These are phyloP conservation scores for Sepiola atlantica DNA, from an alignment of 2,888 invertebrate species.

Conservation along the genomic window DNA sequence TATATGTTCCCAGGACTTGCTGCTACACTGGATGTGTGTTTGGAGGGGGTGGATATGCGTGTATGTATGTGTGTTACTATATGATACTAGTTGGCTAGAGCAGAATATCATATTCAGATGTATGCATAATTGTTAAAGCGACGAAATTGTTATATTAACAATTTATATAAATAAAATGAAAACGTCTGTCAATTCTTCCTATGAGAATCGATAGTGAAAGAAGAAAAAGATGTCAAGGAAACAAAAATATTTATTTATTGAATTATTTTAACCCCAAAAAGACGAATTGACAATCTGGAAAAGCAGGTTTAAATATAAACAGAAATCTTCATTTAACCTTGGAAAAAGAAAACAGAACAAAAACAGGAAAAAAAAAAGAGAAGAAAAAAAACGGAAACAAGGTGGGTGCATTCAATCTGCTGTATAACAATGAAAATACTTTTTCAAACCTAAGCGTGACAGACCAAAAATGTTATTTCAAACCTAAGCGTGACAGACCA, in stretches of 20 bases:
- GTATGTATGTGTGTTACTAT: no score
- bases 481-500: no score
- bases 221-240: background rate
- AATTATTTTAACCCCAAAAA: background rate
- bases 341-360: background rate
- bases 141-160: background rate
- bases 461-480: no score
- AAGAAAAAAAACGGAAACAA: background rate
- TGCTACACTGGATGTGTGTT: no score
- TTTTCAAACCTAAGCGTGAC: no score
- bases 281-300: background rate
- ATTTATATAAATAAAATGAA: background rate
- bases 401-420: no score
- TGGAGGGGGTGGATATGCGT: no score
- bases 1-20: no score
- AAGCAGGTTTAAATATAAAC: background rate
- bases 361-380: background rate
- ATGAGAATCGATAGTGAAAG: background rate
- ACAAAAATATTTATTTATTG: background rate
- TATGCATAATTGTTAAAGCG: background rate
- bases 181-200: background rate
- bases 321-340: background rate
- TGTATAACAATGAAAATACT: no score
- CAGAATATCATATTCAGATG: background rate
- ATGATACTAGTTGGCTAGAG: background rate